Evolutionary conservation across 2,113 vertebrate genomes (phyloP).

Genomic region (Myocastor coypus): DNA sequence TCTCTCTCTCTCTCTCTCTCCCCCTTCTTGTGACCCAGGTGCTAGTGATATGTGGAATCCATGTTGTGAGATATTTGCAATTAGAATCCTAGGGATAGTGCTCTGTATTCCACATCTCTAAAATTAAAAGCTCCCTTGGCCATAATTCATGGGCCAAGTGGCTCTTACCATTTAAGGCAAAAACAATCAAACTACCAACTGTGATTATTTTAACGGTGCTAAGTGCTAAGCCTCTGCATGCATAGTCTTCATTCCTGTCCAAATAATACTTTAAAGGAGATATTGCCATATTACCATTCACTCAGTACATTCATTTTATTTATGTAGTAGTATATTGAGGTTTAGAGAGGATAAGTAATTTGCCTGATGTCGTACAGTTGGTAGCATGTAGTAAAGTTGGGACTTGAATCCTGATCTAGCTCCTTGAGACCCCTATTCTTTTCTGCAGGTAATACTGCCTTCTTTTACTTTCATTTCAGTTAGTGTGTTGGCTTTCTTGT

Average conservation of each 20-base stretch:
- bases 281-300: not conserved
- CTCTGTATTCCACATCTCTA: constrained; percentile 3
- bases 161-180: constrained; percentile 10
- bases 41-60: not conserved
- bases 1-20: no score
- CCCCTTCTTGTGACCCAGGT: not conserved
- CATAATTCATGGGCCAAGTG: not conserved
- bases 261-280: not conserved
- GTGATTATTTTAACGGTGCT: not conserved
- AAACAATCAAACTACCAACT: not conserved
- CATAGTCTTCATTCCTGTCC: not conserved
- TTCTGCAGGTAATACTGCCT: not conserved
- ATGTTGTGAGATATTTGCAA: not conserved
- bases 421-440: not conserved
- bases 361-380: not conserved
- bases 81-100: not conserved
- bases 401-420: not conserved
- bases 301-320: not conserved
- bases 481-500: not conserved
- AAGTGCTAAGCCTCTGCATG: not conserved
- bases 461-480: not conserved
- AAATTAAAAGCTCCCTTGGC: not conserved
- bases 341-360: not conserved
- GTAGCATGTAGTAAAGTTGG: not conserved
- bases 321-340: not conserved